Evolutionary conservation across 1,140 invertebrate species (phyloP).

Genomic region (Nymphalis io): DNA sequence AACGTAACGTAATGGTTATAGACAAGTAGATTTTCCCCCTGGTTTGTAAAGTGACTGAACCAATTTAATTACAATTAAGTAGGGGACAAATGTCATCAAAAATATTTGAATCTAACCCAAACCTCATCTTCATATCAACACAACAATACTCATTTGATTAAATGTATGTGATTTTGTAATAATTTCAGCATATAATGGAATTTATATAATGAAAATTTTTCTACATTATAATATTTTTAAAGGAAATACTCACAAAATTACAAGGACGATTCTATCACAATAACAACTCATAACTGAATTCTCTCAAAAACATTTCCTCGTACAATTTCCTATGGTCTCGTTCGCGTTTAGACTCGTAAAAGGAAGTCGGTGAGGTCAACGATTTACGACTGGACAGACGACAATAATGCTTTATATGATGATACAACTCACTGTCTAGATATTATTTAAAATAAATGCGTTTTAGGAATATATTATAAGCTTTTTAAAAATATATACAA

Average conservation of each 20-base stretch:
- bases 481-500: too few relatives aligned
- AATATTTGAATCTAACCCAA: too few relatives aligned
- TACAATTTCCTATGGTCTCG: conserved; percentile 8
- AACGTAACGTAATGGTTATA: too few relatives aligned
- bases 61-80: too few relatives aligned
- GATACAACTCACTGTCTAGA: background rate
- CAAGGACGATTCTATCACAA: background rate
- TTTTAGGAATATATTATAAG: background rate
- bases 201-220: background rate
- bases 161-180: too few relatives aligned
- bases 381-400: conserved; percentile 17
- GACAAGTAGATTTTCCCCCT: too few relatives aligned
- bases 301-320: conserved; percentile 5
- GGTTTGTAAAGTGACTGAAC: too few relatives aligned
- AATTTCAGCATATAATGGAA: too few relatives aligned
- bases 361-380: conserved; percentile 24
- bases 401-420: conserved; percentile 11
- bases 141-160: too few relatives aligned
- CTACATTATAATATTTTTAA: background rate
- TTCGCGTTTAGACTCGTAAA: conserved; percentile 2
- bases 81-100: too few relatives aligned
- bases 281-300: background rate
- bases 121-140: too few relatives aligned
- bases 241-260: background rate
- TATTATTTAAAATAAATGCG: background rate